These are phyloP conservation scores for Chalcis sispes DNA, from an alignment of 2,888 invertebrate species.

Conservation along the genomic window DNA sequence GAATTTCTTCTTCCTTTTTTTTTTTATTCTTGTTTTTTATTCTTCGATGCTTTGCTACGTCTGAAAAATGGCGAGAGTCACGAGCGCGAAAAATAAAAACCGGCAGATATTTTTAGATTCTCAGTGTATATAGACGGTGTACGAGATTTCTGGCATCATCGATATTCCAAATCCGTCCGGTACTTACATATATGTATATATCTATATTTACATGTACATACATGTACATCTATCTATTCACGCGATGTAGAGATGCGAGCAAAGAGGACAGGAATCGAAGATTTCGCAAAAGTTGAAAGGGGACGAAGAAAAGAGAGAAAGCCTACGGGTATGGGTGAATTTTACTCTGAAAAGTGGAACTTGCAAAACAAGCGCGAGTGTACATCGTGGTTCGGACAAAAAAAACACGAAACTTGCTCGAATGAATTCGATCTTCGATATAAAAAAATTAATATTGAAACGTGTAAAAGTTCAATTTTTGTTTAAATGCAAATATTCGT, in stretches of 20 bases:
- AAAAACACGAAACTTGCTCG: neutral
- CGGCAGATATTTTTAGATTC: conserved; percentile 25
- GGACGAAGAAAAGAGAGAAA: conserved; percentile 1
- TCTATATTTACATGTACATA: too few species aligned
- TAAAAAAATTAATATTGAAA: neutral
- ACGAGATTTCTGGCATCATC: conserved; percentile 23
- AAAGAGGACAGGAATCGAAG: conserved; percentile 24
- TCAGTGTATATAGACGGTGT: neutral
- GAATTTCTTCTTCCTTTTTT: too few species aligned
- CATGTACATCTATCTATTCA: conserved; percentile 11
- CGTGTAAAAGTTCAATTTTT: too few species aligned
- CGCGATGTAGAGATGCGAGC: neutral
- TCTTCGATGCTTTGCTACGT: too few species aligned
- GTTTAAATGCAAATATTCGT: too few species aligned
- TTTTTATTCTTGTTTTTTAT: too few species aligned
- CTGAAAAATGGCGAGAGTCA: too few species aligned
- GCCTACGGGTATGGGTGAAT: conserved; percentile 22
- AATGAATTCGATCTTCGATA: neutral
- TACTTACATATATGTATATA: too few species aligned
- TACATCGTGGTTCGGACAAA: neutral
- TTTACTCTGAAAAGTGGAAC: conserved; percentile 20
- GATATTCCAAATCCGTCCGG: conserved; percentile 40
- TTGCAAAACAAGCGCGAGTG: conserved; percentile 9
- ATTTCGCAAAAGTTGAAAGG: conserved; percentile 23
- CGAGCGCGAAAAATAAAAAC: too few species aligned